phyloP scores from a whole-genome alignment of 2,797 vertebrate species.

The Arrhamphus sclerolepis region DNA sequence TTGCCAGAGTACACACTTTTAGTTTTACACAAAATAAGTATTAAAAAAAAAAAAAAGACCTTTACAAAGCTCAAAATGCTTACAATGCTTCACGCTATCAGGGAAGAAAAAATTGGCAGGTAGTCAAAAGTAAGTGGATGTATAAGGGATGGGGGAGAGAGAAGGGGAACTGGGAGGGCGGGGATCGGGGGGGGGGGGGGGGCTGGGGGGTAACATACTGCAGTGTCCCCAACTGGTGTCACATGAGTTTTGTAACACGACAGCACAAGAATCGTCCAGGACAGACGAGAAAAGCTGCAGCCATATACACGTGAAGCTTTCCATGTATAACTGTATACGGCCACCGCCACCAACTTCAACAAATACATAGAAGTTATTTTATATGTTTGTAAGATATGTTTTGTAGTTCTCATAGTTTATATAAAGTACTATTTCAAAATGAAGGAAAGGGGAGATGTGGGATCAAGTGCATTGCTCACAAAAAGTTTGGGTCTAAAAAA shows the following conservation, averaged over 20 bases:
- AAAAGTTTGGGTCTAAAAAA: slow-evolving; percentile 40
- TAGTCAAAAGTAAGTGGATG: slow-evolving; percentile 1
- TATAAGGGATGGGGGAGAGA: not conserved
- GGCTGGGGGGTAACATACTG: slow-evolving; percentile 52
- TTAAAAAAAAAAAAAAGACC: slow-evolving; percentile 79
- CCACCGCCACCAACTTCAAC: slow-evolving; percentile 69
- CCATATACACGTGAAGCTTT: slow-evolving; percentile 80
- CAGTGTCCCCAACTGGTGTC: slow-evolving; percentile 68
- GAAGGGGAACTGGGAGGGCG: slow-evolving; percentile 1
- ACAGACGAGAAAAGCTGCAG: slow-evolving; percentile 74
- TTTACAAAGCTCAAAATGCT: slow-evolving; percentile 81
- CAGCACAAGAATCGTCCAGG: slow-evolving; percentile 72
- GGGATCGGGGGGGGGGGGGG: slow-evolving; percentile 27
- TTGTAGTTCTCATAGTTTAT: slow-evolving; percentile 65
- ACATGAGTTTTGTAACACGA: slow-evolving; percentile 72
- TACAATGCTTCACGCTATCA: slow-evolving; percentile 77
- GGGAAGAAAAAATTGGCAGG: slow-evolving; percentile 35
- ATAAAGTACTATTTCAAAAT: slow-evolving; percentile 62
- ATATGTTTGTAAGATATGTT: slow-evolving; percentile 66
- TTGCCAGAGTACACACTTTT: slow-evolving; percentile 80
- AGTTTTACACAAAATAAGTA: slow-evolving; percentile 84
- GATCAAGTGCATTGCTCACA: slow-evolving; percentile 67
- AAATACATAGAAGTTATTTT: slow-evolving; percentile 73
- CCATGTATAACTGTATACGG: slow-evolving; percentile 74
- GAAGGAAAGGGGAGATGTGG: slow-evolving; percentile 23